phyloP scores from a whole-genome alignment of 2,888 invertebrate species.

The Noctuana brunneofusca region DNA sequence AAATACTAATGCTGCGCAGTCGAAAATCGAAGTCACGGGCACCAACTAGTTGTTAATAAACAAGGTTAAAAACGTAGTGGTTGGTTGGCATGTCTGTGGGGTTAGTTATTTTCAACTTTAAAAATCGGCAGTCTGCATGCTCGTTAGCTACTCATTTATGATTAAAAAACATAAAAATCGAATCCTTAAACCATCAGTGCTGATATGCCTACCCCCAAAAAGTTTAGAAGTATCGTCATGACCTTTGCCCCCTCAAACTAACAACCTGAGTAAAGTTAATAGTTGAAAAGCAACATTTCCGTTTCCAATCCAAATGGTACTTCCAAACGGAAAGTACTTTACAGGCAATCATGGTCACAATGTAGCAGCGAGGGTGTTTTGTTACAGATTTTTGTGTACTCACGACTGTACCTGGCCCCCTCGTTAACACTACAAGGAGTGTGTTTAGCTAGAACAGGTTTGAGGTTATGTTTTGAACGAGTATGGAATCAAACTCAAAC shows the following conservation, averaged over 20 bases:
- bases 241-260: conserved; percentile 20
- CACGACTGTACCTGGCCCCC: not conserved
- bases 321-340: conserved; percentile 43
- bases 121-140: too few relatives aligned
- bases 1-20: too few relatives aligned
- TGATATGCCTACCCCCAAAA: not conserved
- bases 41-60: too few relatives aligned
- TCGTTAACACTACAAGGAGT: not conserved
- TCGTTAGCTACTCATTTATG: not conserved
- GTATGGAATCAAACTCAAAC: too few relatives aligned
- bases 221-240: not conserved
- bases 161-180: not conserved
- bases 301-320: conserved; percentile 45
- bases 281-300: conserved; percentile 45
- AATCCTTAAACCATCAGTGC: not conserved
- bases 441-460: not conserved
- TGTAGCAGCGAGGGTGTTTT: conserved; percentile 41
- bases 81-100: too few relatives aligned
- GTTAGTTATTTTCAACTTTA: too few relatives aligned
- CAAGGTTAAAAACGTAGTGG: too few relatives aligned
- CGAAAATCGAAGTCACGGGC: too few relatives aligned
- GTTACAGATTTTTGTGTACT: conserved; percentile 26
- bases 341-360: conserved; percentile 51
- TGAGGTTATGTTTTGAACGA: too few relatives aligned
- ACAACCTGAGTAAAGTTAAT: conserved; percentile 24